These are phyloP conservation scores for Cephalopholis sonnerati DNA, from an alignment of 2,113 vertebrate species.

Conservation along the genomic window DNA sequence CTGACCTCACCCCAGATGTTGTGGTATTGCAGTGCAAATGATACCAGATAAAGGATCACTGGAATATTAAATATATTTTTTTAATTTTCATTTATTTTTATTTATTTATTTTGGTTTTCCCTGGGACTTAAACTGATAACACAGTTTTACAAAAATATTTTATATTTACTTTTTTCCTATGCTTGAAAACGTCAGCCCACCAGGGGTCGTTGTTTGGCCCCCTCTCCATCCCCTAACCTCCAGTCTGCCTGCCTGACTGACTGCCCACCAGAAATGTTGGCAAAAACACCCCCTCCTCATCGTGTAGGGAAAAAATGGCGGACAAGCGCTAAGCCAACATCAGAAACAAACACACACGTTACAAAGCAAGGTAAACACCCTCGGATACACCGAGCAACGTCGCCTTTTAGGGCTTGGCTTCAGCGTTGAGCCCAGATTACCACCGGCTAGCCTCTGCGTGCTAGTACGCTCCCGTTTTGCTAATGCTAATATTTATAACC, in stretches of 20 bases:
- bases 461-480: slow-evolving; percentile 30
- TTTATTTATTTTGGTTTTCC: neutral
- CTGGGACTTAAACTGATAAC: neutral
- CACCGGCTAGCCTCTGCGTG: slow-evolving; percentile 16
- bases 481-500: slow-evolving; percentile 66
- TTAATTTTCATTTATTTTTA: too few relatives aligned
- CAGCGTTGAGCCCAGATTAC: slow-evolving; percentile 6
- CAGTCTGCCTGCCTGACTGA: slow-evolving; percentile 24
- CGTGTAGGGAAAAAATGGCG: slow-evolving; percentile 82
- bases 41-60: neutral
- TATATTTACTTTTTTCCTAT: neutral
- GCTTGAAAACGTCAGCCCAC: neutral
- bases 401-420: neutral
- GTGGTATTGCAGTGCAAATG: neutral
- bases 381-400: slow-evolving; percentile 45
- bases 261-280: slow-evolving; percentile 69
- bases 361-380: slow-evolving; percentile 80
- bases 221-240: neutral
- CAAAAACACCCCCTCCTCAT: slow-evolving; percentile 69
- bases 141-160: too few relatives aligned
- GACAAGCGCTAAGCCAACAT: slow-evolving; percentile 83
- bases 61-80: neutral
- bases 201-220: slow-evolving; percentile 18
- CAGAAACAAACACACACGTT: slow-evolving; percentile 81
- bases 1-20: too few relatives aligned